These are phyloP conservation scores for Scylla paramamosain DNA, from an alignment of 1,140 invertebrate species.

Conservation along the genomic window DNA sequence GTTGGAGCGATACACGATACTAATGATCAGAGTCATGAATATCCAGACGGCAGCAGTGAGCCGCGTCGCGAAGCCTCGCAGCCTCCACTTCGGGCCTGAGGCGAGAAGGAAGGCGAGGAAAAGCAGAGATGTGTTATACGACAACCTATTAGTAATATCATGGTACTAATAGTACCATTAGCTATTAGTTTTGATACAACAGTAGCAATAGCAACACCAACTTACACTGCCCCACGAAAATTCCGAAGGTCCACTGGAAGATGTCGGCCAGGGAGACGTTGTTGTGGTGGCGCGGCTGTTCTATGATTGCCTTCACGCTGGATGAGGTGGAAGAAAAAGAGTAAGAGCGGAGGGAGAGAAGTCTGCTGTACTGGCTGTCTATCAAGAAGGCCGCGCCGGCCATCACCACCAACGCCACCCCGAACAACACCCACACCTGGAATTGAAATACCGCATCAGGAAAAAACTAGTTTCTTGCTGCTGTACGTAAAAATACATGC, in stretches of 20 bases:
- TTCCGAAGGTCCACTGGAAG: background rate
- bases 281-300: background rate
- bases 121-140: too few relatives aligned
- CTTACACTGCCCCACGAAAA: background rate
- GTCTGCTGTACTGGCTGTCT: background rate
- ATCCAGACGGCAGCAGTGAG: constrained; percentile 27
- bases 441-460: background rate
- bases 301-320: background rate
- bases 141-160: too few relatives aligned
- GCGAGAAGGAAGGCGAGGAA: background rate
- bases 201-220: background rate
- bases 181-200: too few relatives aligned
- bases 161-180: too few relatives aligned
- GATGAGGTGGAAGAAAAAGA: background rate
- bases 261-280: background rate
- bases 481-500: too few relatives aligned
- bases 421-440: background rate
- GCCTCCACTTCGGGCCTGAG: background rate
- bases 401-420: background rate
- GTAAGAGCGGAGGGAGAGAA: background rate
- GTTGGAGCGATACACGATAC: constrained; percentile 24
- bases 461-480: too few relatives aligned
- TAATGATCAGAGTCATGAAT: background rate
- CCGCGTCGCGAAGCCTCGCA: background rate
- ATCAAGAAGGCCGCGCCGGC: background rate